Percentiles rank a stretch among this genome's conserved stretches.
Conservation (phyloP, 1,140 invertebrate species). For the Ceratosolen fusciceps region DNA sequence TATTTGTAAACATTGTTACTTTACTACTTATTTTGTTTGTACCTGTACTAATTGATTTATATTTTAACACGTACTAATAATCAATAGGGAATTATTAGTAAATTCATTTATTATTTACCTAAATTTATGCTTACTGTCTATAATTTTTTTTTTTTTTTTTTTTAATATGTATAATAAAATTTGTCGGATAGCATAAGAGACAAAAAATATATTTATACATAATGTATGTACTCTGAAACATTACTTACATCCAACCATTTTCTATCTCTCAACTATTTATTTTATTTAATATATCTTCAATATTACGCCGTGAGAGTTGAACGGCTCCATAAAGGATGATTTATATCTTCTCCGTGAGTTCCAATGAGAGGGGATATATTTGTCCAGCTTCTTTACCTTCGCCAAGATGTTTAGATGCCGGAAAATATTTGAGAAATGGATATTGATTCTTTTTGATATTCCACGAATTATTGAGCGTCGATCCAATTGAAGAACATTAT, state of each 20-base stretch:
- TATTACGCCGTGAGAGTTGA: background rate
- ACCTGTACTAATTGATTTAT: too few species aligned
- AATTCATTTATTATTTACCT: too few species aligned
- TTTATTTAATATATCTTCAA: conserved; percentile 3
- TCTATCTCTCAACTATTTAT: background rate
- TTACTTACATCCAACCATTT: background rate
- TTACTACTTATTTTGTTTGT: too few species aligned
- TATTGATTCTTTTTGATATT: too few species aligned
- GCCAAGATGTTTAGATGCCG: background rate
- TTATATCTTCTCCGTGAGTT: background rate
- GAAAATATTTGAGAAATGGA: background rate
- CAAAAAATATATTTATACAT: too few species aligned
- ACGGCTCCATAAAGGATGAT: background rate
- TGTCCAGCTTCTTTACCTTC: background rate
- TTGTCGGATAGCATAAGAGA: background rate
- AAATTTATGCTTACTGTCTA: too few species aligned
- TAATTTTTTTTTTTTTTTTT: too few species aligned
- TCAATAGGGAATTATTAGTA: too few species aligned
- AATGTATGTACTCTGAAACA: background rate
- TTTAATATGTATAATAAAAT: too few species aligned
- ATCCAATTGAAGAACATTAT: background rate
- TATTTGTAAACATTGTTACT: too few species aligned
- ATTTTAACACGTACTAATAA: too few species aligned
- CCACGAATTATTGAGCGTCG: background rate
- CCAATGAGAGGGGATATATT: background rate